These are phyloP conservation scores for Drosophila cracens DNA, from an alignment of 2,888 invertebrate species.

Conservation along the genomic window DNA sequence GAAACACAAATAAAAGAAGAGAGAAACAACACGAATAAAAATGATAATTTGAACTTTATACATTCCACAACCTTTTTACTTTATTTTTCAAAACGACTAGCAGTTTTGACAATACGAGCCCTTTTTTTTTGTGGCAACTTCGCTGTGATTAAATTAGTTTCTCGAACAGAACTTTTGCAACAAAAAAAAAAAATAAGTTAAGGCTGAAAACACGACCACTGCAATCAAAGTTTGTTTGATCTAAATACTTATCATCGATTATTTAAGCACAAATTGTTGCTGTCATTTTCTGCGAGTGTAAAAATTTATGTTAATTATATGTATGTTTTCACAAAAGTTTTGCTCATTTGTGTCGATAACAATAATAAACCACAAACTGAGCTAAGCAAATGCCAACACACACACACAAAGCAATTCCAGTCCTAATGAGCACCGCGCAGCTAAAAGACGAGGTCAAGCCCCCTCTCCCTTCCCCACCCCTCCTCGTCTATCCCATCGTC, in stretches of 20 bases:
- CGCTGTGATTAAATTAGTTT: slow-evolving; percentile 4
- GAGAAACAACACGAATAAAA: neutral
- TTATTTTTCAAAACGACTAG: neutral
- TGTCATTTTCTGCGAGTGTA: neutral
- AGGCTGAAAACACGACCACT: neutral
- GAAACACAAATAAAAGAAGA: neutral
- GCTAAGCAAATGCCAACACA: slow-evolving; percentile 27
- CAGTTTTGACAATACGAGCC: neutral
- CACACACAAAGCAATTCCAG: slow-evolving; percentile 50
- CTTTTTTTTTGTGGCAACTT: slow-evolving; percentile 18
- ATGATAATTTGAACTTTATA: neutral
- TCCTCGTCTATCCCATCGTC: neutral
- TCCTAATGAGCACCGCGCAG: slow-evolving; percentile 67
- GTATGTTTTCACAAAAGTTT: slow-evolving; percentile 37
- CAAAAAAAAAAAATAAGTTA: neutral
- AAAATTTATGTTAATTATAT: slow-evolving; percentile 25
- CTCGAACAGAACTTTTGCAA: neutral
- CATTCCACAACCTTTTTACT: neutral
- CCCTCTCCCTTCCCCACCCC: neutral
- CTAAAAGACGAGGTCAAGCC: slow-evolving; percentile 68
- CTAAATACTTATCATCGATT: neutral
- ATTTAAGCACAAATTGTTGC: neutral
- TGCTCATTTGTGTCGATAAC: slow-evolving; percentile 56
- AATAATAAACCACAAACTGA: slow-evolving; percentile 53
- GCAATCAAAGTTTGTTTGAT: slow-evolving; percentile 1